phyloP scores from a whole-genome alignment of 2,888 invertebrate species.

The Limnephilus auricula region DNA sequence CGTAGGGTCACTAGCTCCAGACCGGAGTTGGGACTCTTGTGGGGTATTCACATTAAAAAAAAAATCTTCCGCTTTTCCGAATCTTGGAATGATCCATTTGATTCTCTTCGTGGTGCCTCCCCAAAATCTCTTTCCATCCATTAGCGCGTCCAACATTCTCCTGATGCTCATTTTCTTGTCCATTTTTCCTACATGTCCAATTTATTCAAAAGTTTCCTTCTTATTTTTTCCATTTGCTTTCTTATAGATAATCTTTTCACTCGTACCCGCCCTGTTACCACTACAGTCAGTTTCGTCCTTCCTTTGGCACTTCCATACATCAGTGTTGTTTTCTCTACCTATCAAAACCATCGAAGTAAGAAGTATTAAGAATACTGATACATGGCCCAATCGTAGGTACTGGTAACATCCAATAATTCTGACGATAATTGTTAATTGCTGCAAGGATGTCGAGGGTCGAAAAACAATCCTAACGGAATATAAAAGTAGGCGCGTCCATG shows the following conservation, averaged over 20 bases:
- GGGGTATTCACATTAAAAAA: no score
- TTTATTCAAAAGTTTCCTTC: neutral
- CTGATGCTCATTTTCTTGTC: neutral
- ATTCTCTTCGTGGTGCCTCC: neutral
- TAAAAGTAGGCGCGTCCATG: neutral
- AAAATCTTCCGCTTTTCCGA: neutral
- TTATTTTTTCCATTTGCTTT: neutral
- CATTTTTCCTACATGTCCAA: neutral
- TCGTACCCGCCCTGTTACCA: neutral
- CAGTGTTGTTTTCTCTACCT: neutral
- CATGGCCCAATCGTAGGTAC: neutral
- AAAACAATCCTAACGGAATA: neutral
- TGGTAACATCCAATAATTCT: no score
- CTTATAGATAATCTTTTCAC: no score
- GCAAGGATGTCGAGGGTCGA: neutral
- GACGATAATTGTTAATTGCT: neutral
- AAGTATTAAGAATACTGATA: neutral
- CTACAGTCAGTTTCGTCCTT: neutral
- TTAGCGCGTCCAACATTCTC: neutral
- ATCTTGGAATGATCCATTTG: neutral
- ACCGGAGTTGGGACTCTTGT: no score
- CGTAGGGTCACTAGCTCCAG: no score
- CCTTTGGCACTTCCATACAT: neutral
- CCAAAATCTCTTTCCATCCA: neutral
- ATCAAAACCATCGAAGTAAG: neutral